Evolutionary conservation across 2,888 invertebrate species (phyloP).

Genomic region (Netelia fuscicornis): DNA sequence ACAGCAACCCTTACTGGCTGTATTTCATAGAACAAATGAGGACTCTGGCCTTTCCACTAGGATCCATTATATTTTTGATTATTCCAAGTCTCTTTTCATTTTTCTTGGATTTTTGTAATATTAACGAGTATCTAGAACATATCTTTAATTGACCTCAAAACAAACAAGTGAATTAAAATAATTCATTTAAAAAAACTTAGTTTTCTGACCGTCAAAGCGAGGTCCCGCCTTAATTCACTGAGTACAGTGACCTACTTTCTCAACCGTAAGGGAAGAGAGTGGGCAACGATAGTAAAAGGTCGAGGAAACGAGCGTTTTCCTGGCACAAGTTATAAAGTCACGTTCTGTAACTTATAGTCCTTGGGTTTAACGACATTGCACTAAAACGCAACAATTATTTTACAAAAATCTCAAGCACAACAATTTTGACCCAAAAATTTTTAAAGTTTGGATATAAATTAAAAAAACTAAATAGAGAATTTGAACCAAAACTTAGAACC

Average conservation of each 20-base stretch:
- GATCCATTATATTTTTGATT: too few species aligned
- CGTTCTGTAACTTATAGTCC: not conserved
- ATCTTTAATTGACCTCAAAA: too few species aligned
- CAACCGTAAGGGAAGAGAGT: not conserved
- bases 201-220: too few species aligned
- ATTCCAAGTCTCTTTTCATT: too few species aligned
- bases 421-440: not conserved
- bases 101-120: too few species aligned
- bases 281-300: constrained; percentile 31
- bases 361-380: not conserved
- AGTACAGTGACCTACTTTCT: constrained; percentile 43
- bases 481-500: too few species aligned
- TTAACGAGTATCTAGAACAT: too few species aligned
- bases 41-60: too few species aligned
- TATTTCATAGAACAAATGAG: too few species aligned
- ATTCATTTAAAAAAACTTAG: too few species aligned
- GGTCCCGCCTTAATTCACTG: constrained; percentile 23
- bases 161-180: too few species aligned
- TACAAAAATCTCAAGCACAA: not conserved
- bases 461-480: not conserved
- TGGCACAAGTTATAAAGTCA: not conserved
- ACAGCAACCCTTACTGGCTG: too few species aligned
- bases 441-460: not conserved
- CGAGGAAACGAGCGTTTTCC: constrained; percentile 10
- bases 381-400: not conserved